These are phyloP conservation scores for Hydropsyche tenuis DNA, from an alignment of 1,140 invertebrate species.

Conservation along the genomic window DNA sequence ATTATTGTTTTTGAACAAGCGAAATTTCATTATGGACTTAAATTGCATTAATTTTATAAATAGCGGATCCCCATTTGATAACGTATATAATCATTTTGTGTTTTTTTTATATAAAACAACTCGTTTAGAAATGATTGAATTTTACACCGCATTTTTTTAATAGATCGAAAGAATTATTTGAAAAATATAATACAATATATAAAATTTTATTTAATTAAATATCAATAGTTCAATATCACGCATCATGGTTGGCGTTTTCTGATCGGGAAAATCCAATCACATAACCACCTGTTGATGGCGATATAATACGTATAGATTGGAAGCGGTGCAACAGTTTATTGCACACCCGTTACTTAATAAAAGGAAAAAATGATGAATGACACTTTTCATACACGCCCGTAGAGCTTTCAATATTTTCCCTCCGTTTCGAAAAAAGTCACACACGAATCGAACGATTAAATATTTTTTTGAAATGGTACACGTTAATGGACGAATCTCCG, in stretches of 20 bases:
- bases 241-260: not conserved
- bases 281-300: slow-evolving; percentile 29
- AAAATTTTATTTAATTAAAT: no score
- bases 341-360: slow-evolving; percentile 18
- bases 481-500: not conserved
- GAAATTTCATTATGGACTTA: not conserved
- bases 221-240: no score
- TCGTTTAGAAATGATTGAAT: no score
- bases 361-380: slow-evolving; percentile 22
- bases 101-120: no score
- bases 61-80: not conserved
- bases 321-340: slow-evolving; percentile 29
- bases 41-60: not conserved
- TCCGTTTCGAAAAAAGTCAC: no score
- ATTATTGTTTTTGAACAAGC: not conserved
- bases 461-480: no score
- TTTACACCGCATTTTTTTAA: no score
- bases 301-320: slow-evolving; percentile 18
- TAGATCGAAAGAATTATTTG: no score
- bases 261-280: slow-evolving; percentile 16
- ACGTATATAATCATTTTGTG: no score
- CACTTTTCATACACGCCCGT: not conserved
- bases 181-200: no score
- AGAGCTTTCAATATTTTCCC: slow-evolving; percentile 1
- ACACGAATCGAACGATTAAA: no score